Conservation (phyloP, 23 tunicate genomes). For the Oikopleura albicans region DNA sequence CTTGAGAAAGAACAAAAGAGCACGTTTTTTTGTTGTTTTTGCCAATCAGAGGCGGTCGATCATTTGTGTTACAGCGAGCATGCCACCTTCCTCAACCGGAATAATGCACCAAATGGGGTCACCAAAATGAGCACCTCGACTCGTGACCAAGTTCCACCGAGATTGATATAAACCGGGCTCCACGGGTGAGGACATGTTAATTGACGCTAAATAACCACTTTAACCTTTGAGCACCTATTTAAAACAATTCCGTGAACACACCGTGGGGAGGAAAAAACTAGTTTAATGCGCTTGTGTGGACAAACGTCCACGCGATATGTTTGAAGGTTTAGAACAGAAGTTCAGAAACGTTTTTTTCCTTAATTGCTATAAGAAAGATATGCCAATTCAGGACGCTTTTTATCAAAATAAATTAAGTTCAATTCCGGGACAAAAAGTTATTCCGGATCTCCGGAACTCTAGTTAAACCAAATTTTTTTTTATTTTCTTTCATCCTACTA, state of each 20-base stretch:
- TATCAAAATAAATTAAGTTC: neutral
- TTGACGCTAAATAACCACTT: constrained; percentile 21
- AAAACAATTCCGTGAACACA: too few species aligned
- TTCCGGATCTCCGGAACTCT: neutral
- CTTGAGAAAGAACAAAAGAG: neutral
- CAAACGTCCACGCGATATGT: too few species aligned
- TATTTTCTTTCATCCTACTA: too few species aligned
- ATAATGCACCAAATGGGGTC: constrained; percentile 63
- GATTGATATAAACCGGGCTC: constrained; percentile 56
- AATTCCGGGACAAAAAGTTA: neutral
- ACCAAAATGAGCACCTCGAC: constrained; percentile 37
- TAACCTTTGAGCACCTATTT: neutral
- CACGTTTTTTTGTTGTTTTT: too few species aligned
- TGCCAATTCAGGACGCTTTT: neutral
- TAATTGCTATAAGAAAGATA: neutral
- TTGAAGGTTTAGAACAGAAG: too few species aligned
- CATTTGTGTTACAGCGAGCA: constrained; percentile 30
- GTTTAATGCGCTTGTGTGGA: too few species aligned
- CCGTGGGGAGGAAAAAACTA: too few species aligned
- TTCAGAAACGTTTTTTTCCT: too few species aligned
- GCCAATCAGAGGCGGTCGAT: neutral
- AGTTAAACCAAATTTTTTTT: too few species aligned
- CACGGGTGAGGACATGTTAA: constrained; percentile 47
- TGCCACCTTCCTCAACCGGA: constrained; percentile 48
- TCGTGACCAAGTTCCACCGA: constrained; percentile 67